A percentile compares a stretch with the other conserved stretches of the same genome.
Conservation (phyloP, 2,888 invertebrate genomes). For the Falcaria lacertinaria region DNA sequence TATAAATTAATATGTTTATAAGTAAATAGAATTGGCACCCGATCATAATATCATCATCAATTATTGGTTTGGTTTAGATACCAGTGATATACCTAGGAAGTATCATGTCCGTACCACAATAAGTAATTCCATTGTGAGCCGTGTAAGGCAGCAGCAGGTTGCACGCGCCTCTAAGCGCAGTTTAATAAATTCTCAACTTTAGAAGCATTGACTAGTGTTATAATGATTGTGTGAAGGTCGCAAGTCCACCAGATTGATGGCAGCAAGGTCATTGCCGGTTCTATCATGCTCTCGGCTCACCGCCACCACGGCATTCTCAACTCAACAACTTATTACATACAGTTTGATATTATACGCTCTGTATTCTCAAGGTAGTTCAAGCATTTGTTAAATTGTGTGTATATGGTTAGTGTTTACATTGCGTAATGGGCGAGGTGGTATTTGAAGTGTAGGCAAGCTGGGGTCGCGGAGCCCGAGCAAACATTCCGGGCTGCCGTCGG, state of each 20-base stretch:
- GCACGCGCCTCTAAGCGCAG: neutral
- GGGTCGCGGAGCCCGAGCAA: neutral
- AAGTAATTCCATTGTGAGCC: neutral
- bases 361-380: conserved; percentile 48
- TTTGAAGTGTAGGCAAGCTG: conserved; percentile 9
- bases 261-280: conserved; percentile 60
- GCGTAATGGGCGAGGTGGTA: conserved; percentile 22
- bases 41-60: conserved; percentile 23
- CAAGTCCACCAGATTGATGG: conserved; percentile 34
- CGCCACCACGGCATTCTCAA: conserved; percentile 17
- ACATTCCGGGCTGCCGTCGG: neutral
- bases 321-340: conserved; percentile 31
- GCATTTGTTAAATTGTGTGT: conserved; percentile 37
- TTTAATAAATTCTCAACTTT: neutral
- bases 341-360: conserved; percentile 26
- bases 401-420: conserved; percentile 34
- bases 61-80: neutral
- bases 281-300: conserved; percentile 12
- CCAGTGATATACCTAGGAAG: neutral
- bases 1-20: conserved; percentile 28
- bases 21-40: conserved; percentile 61
- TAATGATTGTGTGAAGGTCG: conserved; percentile 51
- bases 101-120: neutral
- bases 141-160: neutral
- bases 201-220: conserved; percentile 9